Base-by-base conservation (phyloP, 2,888 invertebrate species). In the Noctuana brunneofusca region DNA sequence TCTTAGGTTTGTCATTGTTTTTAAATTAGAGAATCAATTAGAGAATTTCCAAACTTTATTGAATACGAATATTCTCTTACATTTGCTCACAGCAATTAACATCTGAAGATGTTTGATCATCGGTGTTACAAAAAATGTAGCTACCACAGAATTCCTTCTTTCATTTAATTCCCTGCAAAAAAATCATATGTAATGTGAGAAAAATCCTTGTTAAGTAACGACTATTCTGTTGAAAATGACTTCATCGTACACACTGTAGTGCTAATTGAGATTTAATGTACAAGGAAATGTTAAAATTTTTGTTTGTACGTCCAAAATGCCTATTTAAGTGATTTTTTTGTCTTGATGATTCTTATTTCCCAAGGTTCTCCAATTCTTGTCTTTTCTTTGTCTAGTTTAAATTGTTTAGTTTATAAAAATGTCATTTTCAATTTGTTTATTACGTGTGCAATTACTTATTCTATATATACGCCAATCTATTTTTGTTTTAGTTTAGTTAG, bases 241-340 rank as follows among this genome's bases (percentile, higher is more conserved):
- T 32, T 59, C 59, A 59, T 43, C 43, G n/a, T 53, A 9, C 9
- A 14, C 59, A 53, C n/a, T 5, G 24, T 16, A 9, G 30, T 59
- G 59, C 52, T 52, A 59, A 59, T 59, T 41, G 43, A 43, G 52
- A 59, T 59, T 59, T 52, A 59, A 59, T 59, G 59, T 59, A 59
- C 43, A 43, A 58, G 52, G 59, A 43, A 52, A 59, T 53, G 41
- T 12, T 59, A 22, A 6, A 27, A 9, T 12, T 20, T 30, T 18
- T 30, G 43, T 52, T 41, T 38, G 16, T 38, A 35, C 20, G n/a
- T 57, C 16, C 24, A 38, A 20, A n/a, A 12, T 38, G 32, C 12
- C 35, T 50, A 24, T 12, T 49, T 50, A n/a, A n/a, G n/a, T 58
- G 1, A 2, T 16, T 24, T 22, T 49, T 49, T 24, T 27, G n/a